A percentile compares a stretch with the other conserved stretches of the same genome.
These are phyloP conservation scores for Felis chaus DNA, from an alignment of 2,113 vertebrate genomes.

Conservation along the genomic window DNA sequence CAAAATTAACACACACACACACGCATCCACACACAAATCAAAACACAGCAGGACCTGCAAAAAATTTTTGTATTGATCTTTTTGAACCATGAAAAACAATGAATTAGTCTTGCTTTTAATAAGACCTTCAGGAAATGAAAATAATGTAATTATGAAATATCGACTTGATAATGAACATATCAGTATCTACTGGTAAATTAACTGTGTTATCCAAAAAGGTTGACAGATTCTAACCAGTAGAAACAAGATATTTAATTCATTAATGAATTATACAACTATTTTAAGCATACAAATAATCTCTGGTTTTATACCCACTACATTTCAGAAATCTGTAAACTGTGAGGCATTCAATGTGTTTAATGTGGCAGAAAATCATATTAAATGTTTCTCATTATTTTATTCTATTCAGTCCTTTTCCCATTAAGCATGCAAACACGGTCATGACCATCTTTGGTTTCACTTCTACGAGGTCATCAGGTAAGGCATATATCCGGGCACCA, in stretches of 20 bases:
- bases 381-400: constrained; percentile 81
- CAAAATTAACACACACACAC: constrained; percentile 59
- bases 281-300: constrained; percentile 78
- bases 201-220: constrained; percentile 58
- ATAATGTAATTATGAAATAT: constrained; percentile 68
- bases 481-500: constrained; percentile 95
- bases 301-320: constrained; percentile 71
- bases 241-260: constrained; percentile 77
- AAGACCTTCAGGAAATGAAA: constrained; percentile 48
- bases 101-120: constrained; percentile 67
- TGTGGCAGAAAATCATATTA: constrained; percentile 79
- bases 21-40: constrained; percentile 63
- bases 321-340: constrained; percentile 84
- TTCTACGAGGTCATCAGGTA: constrained; percentile 94
- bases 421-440: constrained; percentile 97
- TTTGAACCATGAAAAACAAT: constrained; percentile 66
- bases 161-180: constrained; percentile 63
- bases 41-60: constrained; percentile 70
- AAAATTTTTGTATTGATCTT: constrained; percentile 51
- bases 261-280: constrained; percentile 70
- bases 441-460: constrained; percentile 99
- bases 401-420: constrained; percentile 94
- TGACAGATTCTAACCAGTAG: constrained; percentile 69
- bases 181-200: constrained; percentile 66
- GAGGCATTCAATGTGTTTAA: constrained; percentile 81